Evolutionary conservation across 1,140 invertebrate genomes (phyloP).

Genomic region (Stenopsyche tienmushanensis): DNA sequence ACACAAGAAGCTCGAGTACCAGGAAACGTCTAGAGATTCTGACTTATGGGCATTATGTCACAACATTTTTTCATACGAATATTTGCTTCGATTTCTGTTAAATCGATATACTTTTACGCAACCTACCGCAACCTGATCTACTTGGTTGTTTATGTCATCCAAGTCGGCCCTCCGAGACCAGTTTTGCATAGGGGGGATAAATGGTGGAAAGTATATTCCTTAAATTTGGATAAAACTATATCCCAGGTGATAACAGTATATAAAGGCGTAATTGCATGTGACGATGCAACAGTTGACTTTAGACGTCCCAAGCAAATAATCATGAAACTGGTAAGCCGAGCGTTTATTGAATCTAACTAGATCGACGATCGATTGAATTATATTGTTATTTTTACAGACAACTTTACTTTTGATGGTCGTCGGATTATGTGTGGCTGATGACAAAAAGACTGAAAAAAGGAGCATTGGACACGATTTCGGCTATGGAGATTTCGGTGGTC

Average conservation of each 20-base stretch:
- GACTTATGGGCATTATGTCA: too few relatives aligned
- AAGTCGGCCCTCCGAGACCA: slow-evolving; percentile 3
- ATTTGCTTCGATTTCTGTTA: too few relatives aligned
- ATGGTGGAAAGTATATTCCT: background rate
- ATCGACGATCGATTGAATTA: background rate
- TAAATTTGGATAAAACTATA: background rate
- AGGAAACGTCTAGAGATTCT: too few relatives aligned
- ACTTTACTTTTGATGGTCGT: background rate
- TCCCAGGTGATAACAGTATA: background rate
- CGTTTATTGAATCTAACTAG: background rate
- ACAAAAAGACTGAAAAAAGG: slow-evolving; percentile 16
- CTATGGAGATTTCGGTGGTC: background rate
- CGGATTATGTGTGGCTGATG: background rate
- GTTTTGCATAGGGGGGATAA: background rate
- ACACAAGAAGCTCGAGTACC: too few relatives aligned
- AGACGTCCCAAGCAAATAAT: background rate
- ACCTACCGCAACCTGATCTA: slow-evolving; percentile 1
- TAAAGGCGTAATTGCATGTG: background rate
- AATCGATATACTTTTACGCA: too few relatives aligned
- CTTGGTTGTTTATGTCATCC: slow-evolving; percentile 13
- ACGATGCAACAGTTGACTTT: background rate
- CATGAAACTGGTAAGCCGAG: background rate
- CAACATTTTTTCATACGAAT: too few relatives aligned
- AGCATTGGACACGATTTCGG: slow-evolving; percentile 9
- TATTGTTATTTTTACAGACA: background rate